phyloP scores from a whole-genome alignment of 2,113 vertebrate species.

The Diphyllodes magnificus region DNA sequence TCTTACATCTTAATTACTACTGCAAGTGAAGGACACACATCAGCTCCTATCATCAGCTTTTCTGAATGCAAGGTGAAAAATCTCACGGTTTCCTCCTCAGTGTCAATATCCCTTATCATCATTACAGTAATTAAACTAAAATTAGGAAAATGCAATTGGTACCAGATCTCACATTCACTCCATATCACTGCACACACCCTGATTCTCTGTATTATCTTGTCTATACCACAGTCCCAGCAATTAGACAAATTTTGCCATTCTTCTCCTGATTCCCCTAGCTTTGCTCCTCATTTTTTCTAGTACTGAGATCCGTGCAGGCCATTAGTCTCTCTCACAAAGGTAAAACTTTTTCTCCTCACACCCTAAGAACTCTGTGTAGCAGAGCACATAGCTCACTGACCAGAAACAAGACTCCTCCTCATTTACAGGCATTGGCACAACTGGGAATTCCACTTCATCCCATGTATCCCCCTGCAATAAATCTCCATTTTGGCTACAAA shows the following conservation, averaged over 20 bases:
- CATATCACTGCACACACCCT: rapidly evolving
- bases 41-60: neutral
- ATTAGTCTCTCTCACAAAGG: neutral
- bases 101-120: neutral
- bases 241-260: neutral
- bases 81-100: neutral
- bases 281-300: neutral
- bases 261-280: neutral
- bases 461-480: rapidly evolving
- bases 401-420: neutral
- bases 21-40: neutral
- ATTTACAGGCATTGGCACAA: rapidly evolving
- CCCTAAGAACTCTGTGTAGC: rapidly evolving
- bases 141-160: neutral
- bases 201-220: neutral
- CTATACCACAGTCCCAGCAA: neutral
- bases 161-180: neutral
- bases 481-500: neutral
- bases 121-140: neutral
- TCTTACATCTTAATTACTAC: neutral
- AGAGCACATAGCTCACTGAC: neutral
- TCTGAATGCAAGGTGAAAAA: neutral
- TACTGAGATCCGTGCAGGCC: neutral
- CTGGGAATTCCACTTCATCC: neutral
- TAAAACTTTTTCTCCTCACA: neutral